Evolutionary conservation across 1,140 invertebrate genomes (phyloP), one percentile per base, ranked within the genome.

Genomic region (Hermatobates lingyangjiaoensis): DNA sequence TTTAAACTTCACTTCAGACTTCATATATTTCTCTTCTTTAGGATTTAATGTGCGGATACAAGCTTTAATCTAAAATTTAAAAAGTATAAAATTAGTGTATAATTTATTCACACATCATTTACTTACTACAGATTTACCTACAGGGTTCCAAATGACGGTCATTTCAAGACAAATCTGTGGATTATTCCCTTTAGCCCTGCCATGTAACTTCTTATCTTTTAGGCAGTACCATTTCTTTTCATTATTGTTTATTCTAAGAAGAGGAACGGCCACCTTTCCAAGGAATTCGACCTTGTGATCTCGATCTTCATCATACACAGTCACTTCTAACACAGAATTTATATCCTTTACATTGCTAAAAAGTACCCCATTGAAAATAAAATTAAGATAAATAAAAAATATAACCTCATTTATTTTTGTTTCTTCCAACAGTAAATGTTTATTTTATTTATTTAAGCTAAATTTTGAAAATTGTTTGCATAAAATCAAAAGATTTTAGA

Each of bases 261-360:
- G 67, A 0, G 95, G 94, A 58, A 98, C 81, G 2, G 81, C 79
- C 12, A 98, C 69, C 69, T 90, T 93, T 3, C 95, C 95, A 1
- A 98, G 69, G 67, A 98, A 98, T 67, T 99, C 94, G 0, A 92
- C 87, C 67, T 95, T 95, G 63, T 97, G 93, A 66, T 98, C 92
- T 53, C 88, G 75, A 69, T 99, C 95, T 69, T 98, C 95, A 64
- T 99, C 96, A 64, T 85, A 98, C 0, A 98, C 90, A 0, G 93
- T 98, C n/a, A 98, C 71, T 65, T 98, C 93, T 45, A 99, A 67
- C 21, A 91, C 79, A 30, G 90, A 88, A 59, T 96, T 93, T 47
- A 98, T 93, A 64, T 98, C 96, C 63, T 94, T 94, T 0, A 99
- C 83, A 65, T 92, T 87, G 64, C 90, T 94, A 67, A 42, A 74